A percentile compares a stretch with the other conserved stretches of the same genome.
These are phyloP conservation scores for Icerya purchasi DNA, from an alignment of 2,888 invertebrate genomes.

Conservation along the genomic window DNA sequence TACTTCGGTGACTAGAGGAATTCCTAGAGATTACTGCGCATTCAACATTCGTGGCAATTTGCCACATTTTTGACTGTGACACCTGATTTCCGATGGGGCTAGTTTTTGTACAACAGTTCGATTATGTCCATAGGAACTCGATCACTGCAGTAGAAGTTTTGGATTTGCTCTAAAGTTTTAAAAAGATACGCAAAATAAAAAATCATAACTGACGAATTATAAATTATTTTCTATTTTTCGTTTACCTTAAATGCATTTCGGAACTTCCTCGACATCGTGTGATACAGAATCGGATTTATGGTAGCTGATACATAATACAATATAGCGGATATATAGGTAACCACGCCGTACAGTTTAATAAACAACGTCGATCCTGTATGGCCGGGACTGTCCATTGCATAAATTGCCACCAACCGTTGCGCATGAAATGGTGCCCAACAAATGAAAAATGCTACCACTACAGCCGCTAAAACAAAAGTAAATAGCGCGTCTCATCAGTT, in stretches of 20 bases:
- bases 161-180: no score
- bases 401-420: conserved; percentile 61
- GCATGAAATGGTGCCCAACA: conserved; percentile 90
- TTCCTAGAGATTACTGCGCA: no score
- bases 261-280: conserved; percentile 87
- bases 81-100: no score
- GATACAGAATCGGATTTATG: conserved; percentile 80
- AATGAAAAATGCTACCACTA: conserved; percentile 72
- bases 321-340: conserved; percentile 68
- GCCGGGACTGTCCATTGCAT: conserved; percentile 37
- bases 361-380: not conserved
- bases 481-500: not conserved
- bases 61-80: no score
- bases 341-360: conserved; percentile 37
- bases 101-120: no score
- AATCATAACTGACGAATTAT: no score
- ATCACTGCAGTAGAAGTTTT: no score
- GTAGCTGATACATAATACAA: conserved; percentile 82
- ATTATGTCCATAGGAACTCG: no score
- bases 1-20: no score
- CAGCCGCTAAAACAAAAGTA: conserved; percentile 43
- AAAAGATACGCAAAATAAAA: no score
- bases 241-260: conserved; percentile 76
- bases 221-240: conserved; percentile 4
- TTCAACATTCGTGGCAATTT: no score